Evolutionary conservation across 2,888 invertebrate species (phyloP).

Genomic region (Sphinx pinastri): DNA sequence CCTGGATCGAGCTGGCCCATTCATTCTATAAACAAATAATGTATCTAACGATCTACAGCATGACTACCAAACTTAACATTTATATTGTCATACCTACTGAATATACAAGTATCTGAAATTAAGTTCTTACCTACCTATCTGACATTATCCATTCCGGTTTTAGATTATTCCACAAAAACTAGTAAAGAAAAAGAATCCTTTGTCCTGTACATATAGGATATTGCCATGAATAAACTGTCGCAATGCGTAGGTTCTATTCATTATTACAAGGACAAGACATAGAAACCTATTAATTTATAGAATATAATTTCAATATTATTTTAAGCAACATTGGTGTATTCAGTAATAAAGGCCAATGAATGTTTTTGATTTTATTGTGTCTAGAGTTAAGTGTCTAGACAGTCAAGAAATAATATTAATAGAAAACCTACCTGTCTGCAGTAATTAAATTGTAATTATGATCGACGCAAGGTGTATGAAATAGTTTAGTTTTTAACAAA

Average conservation of each 20-base stretch:
- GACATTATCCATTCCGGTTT: too few species aligned
- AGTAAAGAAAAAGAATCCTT: background rate
- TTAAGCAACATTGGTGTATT: background rate
- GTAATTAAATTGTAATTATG: too few species aligned
- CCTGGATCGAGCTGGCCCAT: too few species aligned
- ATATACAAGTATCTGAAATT: too few species aligned
- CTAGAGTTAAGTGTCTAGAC: background rate
- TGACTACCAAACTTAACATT: too few species aligned
- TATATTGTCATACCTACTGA: too few species aligned
- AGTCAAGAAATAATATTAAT: background rate
- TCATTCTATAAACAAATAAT: too few species aligned
- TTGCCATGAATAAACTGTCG: constrained; percentile 44
- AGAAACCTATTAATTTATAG: background rate
- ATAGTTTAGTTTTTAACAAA: too few species aligned
- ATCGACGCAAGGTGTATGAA: too few species aligned
- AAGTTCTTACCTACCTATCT: too few species aligned
- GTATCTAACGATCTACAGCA: too few species aligned
- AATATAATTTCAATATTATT: constrained; percentile 1
- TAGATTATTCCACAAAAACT: background rate
- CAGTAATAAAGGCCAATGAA: background rate
- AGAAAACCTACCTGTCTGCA: background rate
- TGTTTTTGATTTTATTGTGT: background rate
- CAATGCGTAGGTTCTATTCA: constrained; percentile 52
- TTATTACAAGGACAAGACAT: constrained; percentile 42
- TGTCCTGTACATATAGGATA: constrained; percentile 1